A percentile compares a stretch with the other conserved stretches of the same genome.
Evolutionary conservation across 2,797 vertebrate species (phyloP).

Genomic region (Leucoraja ocellata): DNA sequence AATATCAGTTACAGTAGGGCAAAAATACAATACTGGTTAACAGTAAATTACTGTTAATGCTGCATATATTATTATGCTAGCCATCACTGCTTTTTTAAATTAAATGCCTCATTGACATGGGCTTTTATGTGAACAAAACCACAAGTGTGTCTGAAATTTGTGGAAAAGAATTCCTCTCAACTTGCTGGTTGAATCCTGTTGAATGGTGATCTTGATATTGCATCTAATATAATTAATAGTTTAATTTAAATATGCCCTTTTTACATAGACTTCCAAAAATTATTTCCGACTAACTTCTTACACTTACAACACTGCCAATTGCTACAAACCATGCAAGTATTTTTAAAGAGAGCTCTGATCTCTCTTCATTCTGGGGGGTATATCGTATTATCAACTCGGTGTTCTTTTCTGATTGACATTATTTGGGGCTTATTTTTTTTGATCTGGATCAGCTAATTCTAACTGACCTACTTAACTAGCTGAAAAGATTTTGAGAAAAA

Average conservation of each 20-base stretch:
- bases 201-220: not conserved
- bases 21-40: not conserved
- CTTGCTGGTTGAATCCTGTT: not conserved
- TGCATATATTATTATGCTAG: not conserved
- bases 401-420: not conserved
- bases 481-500: not conserved
- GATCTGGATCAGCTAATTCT: not conserved
- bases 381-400: not conserved
- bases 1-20: not conserved
- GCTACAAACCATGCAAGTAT: not conserved
- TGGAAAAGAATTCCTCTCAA: not conserved
- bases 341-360: not conserved
- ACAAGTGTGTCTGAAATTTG: not conserved
- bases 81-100: not conserved
- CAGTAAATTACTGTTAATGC: not conserved
- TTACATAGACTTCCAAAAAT: not conserved
- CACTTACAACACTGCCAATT: too few species aligned
- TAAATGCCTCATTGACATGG: not conserved
- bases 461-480: not conserved
- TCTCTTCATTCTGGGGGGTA: not conserved
- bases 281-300: not conserved
- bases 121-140: not conserved
- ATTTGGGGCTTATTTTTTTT: not conserved
- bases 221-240: not conserved
- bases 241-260: not conserved